These are phyloP conservation scores for Platycheirus albimanus DNA, from an alignment of 2,888 invertebrate species.

Conservation along the genomic window DNA sequence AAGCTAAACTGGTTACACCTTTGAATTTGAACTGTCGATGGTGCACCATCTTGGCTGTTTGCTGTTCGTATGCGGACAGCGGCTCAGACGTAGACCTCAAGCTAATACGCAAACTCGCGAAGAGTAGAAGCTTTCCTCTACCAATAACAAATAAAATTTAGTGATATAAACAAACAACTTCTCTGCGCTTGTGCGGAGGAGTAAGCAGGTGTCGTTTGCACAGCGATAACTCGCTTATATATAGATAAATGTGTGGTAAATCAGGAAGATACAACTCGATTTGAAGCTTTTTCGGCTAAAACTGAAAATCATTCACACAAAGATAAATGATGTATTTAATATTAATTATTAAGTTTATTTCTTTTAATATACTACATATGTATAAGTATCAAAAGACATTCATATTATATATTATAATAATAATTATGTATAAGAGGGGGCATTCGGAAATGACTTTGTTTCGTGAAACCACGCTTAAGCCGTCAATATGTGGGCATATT, in stretches of 20 bases:
- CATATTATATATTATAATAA: too few species aligned
- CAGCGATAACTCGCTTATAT: slow-evolving; percentile 15
- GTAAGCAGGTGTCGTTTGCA: slow-evolving; percentile 62
- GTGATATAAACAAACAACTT: too few species aligned
- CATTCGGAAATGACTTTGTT: background rate
- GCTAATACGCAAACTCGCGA: slow-evolving; percentile 44
- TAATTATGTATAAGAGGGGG: too few species aligned
- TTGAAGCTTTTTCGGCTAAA: background rate
- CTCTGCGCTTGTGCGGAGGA: slow-evolving; percentile 29
- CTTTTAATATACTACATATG: too few species aligned
- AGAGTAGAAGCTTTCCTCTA: slow-evolving; percentile 62
- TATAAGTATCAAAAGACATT: too few species aligned
- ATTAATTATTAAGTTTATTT: slow-evolving; percentile 31
- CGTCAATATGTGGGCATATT: slow-evolving; percentile 26
- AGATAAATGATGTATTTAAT: slow-evolving; percentile 4
- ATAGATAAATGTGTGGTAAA: slow-evolving; percentile 29
- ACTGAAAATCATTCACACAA: background rate
- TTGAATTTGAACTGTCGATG: slow-evolving; percentile 41
- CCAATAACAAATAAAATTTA: too few species aligned
- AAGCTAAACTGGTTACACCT: slow-evolving; percentile 68
- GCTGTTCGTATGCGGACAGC: too few species aligned
- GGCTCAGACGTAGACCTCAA: slow-evolving; percentile 24
- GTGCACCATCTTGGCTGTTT: slow-evolving; percentile 47
- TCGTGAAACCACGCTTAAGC: slow-evolving; percentile 17
- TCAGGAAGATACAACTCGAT: slow-evolving; percentile 32